A percentile compares a stretch with the other conserved stretches of the same genome.
phyloP scores from a whole-genome alignment of 2,113 vertebrate genomes.

The Tringa solitaria region DNA sequence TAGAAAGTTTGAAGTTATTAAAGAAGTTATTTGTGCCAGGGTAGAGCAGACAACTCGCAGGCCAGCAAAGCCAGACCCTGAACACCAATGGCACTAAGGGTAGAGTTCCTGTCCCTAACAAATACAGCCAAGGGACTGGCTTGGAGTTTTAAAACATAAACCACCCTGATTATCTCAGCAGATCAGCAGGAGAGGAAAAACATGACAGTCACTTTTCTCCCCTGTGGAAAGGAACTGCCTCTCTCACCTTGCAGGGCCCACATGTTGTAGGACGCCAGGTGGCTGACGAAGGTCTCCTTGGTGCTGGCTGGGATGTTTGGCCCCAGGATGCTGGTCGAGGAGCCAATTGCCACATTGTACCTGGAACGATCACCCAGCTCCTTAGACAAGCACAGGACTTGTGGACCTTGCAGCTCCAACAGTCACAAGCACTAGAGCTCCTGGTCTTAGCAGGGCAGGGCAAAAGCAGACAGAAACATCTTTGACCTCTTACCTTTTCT shows the following conservation, averaged over 20 bases:
- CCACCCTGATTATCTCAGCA: background rate
- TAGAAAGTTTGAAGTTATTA: background rate
- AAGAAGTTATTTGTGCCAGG: background rate
- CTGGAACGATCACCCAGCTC: conserved; percentile 60
- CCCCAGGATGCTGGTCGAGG: conserved; percentile 90
- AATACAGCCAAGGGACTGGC: background rate
- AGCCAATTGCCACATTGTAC: conserved; percentile 87
- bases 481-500: conserved; percentile 81
- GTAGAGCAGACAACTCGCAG: background rate
- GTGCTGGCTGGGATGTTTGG: conserved; percentile 87
- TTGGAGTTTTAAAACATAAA: background rate
- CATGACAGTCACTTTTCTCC: background rate
- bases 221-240: accelerated
- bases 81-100: background rate
- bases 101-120: background rate
- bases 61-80: background rate
- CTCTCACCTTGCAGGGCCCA: conserved; percentile 91
- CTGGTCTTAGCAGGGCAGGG: background rate
- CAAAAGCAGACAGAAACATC: background rate
- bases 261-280: conserved; percentile 89
- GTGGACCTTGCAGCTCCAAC: background rate
- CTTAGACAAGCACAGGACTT: background rate
- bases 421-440: background rate
- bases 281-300: conserved; percentile 83
- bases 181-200: background rate